Percentiles rank a stretch among this genome's conserved stretches.
These are phyloP conservation scores for Pogonognathellus flavescens DNA, from an alignment of 1,140 invertebrate genomes.

Conservation along the genomic window DNA sequence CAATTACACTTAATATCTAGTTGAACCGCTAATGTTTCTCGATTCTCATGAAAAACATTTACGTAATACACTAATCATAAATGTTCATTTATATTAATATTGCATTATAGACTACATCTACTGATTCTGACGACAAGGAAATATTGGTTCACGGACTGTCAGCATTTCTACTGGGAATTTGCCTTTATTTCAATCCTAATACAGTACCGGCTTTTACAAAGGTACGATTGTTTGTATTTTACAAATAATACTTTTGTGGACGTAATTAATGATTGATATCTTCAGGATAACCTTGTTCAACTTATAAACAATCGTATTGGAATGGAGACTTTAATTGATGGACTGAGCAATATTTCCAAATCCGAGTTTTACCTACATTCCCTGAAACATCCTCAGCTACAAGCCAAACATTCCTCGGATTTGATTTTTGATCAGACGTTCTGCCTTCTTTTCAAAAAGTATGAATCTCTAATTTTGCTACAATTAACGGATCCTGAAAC, in stretches of 20 bases:
- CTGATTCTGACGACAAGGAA: constrained; percentile 89
- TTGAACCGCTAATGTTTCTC: too few species aligned
- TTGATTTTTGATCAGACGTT: constrained; percentile 96
- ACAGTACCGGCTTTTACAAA: constrained; percentile 82
- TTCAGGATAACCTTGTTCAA: constrained; percentile 83
- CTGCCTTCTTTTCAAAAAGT: constrained; percentile 89
- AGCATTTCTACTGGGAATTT: constrained; percentile 94
- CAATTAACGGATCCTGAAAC: constrained; percentile 56
- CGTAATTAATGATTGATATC: not conserved
- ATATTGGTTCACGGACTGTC: constrained; percentile 91
- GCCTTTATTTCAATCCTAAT: constrained; percentile 93
- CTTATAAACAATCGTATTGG: constrained; percentile 93
- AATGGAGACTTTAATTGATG: constrained; percentile 88
- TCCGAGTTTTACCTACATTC: constrained; percentile 93
- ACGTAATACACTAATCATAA: too few species aligned
- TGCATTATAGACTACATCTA: constrained; percentile 73
- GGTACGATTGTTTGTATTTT: constrained; percentile 70
- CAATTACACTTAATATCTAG: not conserved
- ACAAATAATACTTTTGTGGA: not conserved
- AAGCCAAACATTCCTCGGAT: constrained; percentile 81
- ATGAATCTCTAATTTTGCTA: constrained; percentile 61
- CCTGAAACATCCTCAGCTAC: constrained; percentile 92
- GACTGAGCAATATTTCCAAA: constrained; percentile 86
- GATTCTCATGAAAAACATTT: too few species aligned
- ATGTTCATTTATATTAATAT: not conserved